Base-by-base conservation (phyloP, 2,113 vertebrate species). In the Stercorarius parasiticus region DNA sequence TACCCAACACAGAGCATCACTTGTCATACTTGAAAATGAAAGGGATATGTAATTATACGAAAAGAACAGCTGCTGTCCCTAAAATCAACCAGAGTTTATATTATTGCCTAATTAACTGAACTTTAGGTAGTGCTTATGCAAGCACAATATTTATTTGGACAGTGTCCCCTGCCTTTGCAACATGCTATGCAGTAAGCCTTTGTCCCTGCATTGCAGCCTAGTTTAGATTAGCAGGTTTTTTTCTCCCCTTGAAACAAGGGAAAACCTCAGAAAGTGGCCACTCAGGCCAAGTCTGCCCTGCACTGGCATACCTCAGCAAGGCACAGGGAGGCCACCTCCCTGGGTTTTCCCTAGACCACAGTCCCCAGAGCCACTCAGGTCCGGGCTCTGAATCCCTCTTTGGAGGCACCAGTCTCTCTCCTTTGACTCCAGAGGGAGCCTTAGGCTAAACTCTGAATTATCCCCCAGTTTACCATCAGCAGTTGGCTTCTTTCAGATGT, bases 381-480 rank as follows among this genome's bases (percentile, higher is more conserved):
- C 36, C 27, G 3, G 0, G 20, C 49, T 77, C 88, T 70, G 23
- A 78, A 40, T 78, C 32, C 10, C 20, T 80, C 29, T 34, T 80
- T 70, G 53, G 67, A 93, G 76, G 18, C 49, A 58, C 10, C 1
- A 1, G 13, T 67, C 86, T 65, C 59, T n/a, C 79, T 83, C 27
- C 83, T 88, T 86, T 74, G 69, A 96, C 83, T 97, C 87, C 95
- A 96, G 93, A 91, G 93, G 84, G 94, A 97, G 93, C 94, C 61
- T 96, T 47, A 91, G 81, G 81, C 89, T 93, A 74, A 94, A 67
- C 36, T 80, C 76, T 91, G 73, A 82, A 47, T 86, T 91, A 86
- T 64, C 38, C 69, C 93, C 59, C 72, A 53, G 72, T 0, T 84
- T 78, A 13, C n/a, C 69, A 74, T 56, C 59, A 84, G 53, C 42